phyloP scores from a whole-genome alignment of 2,888 invertebrate species.

The Oeneis ivallda region DNA sequence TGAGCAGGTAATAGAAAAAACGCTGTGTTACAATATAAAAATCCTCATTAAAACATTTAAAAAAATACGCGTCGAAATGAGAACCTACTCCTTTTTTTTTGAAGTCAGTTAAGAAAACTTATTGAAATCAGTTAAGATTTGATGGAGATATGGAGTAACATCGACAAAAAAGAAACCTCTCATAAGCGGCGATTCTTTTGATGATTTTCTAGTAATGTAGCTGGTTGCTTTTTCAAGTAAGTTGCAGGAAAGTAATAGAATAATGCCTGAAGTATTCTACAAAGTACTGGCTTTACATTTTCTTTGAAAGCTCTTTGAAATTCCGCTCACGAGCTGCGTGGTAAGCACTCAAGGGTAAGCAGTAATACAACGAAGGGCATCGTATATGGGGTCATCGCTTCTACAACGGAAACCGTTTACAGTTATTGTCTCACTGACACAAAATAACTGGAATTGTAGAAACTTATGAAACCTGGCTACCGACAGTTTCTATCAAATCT shows the following conservation, averaged over 20 bases:
- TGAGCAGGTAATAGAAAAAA: too few relatives aligned
- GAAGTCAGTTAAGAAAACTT: too few relatives aligned
- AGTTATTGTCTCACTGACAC: conserved; percentile 53
- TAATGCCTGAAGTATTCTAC: conserved; percentile 5
- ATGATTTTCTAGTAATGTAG: too few relatives aligned
- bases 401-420: conserved; percentile 54
- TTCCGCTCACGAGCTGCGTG: conserved; percentile 53
- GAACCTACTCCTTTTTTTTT: too few relatives aligned
- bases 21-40: too few relatives aligned
- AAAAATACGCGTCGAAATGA: too few relatives aligned
- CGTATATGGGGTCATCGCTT: conserved; percentile 62
- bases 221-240: neutral
- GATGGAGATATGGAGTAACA: too few relatives aligned
- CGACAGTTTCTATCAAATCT: conserved; percentile 18
- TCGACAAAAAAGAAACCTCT: too few relatives aligned
- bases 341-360: too few relatives aligned
- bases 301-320: conserved; percentile 30
- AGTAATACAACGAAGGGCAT: conserved; percentile 56
- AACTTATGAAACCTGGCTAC: conserved; percentile 33
- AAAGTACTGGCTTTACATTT: conserved; percentile 14
- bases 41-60: too few relatives aligned
- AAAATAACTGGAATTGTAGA: conserved; percentile 46
- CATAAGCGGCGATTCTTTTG: too few relatives aligned
- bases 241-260: neutral
- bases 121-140: too few relatives aligned